Evolutionary conservation across 2,888 invertebrate genomes (phyloP).

Genomic region (Sminthurides aquaticus): DNA sequence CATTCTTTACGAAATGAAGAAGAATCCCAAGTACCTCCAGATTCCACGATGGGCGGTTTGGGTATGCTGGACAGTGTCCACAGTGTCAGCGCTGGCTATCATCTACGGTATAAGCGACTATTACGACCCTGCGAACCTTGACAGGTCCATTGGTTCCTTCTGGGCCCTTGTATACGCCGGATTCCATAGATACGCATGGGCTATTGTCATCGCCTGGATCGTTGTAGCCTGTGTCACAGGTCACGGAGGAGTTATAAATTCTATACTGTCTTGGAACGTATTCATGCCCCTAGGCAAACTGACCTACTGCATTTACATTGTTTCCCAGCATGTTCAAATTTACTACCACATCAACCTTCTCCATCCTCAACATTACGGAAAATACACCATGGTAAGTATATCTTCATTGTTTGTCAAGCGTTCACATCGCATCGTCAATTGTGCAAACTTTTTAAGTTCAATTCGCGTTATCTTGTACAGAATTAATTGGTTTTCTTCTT

Average conservation of each 20-base stretch:
- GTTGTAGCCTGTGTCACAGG: slow-evolving; percentile 43
- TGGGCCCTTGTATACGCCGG: slow-evolving; percentile 31
- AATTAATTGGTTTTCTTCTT: not conserved
- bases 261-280: slow-evolving; percentile 29
- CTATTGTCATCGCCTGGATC: slow-evolving; percentile 39
- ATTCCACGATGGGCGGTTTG: not conserved
- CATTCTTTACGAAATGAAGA: slow-evolving; percentile 24
- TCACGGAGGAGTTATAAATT: slow-evolving; percentile 36
- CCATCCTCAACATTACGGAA: slow-evolving; percentile 9
- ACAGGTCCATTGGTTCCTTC: slow-evolving; percentile 3
- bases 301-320: slow-evolving; percentile 29
- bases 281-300: slow-evolving; percentile 32
- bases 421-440: too few relatives aligned
- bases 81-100: slow-evolving; percentile 3
- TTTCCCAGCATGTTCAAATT: slow-evolving; percentile 19
- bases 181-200: slow-evolving; percentile 36
- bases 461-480: not conserved
- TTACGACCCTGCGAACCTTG: not conserved
- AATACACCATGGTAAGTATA: slow-evolving; percentile 11
- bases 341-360: slow-evolving; percentile 4
- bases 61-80: slow-evolving; percentile 9
- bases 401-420: not conserved
- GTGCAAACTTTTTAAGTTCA: not conserved
- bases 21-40: not conserved
- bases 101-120: slow-evolving; percentile 2